Conservation (phyloP, 2,888 invertebrate species). For the Xiphydria camelus region DNA sequence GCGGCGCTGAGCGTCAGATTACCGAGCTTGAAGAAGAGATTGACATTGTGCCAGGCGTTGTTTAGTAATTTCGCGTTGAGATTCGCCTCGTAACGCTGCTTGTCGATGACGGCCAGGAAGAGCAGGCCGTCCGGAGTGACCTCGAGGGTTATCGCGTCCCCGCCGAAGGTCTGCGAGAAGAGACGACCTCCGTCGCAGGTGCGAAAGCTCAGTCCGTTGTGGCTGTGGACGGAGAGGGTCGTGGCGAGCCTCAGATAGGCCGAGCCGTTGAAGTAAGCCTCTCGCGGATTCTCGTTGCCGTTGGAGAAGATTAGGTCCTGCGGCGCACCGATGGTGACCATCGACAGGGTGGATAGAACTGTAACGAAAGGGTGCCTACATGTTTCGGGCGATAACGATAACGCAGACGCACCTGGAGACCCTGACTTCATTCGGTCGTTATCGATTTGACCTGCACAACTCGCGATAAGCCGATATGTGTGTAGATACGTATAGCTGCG, state of each 20-base stretch:
- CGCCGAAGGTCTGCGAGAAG: conserved; percentile 53
- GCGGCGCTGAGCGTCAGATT: conserved; percentile 63
- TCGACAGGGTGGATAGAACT: conserved; percentile 11
- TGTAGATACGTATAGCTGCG: too few relatives aligned
- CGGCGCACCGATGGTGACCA: conserved; percentile 9
- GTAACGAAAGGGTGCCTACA: too few relatives aligned
- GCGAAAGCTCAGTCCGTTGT: conserved; percentile 80
- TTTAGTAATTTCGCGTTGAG: conserved; percentile 72
- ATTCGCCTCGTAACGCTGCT: conserved; percentile 64
- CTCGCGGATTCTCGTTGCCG: conserved; percentile 62
- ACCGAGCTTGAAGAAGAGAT: conserved; percentile 66
- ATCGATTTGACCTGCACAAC: too few relatives aligned
- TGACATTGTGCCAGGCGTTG: conserved; percentile 81
- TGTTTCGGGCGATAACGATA: too few relatives aligned
- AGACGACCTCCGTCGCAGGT: conserved; percentile 67
- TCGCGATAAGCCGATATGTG: too few relatives aligned
- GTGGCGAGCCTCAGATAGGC: conserved; percentile 73
- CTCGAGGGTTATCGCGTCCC: conserved; percentile 49
- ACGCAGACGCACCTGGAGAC: too few relatives aligned
- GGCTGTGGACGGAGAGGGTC: conserved; percentile 76
- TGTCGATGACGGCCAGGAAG: conserved; percentile 59
- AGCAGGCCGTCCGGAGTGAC: conserved; percentile 59
- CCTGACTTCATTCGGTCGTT: too few relatives aligned
- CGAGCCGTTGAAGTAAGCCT: conserved; percentile 84
- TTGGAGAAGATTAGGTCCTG: conserved; percentile 8